Evolutionary conservation across 2,888 invertebrate genomes (phyloP), one percentile per base, ranked within the genome.

Genomic region (Drosophila melanosoma): DNA sequence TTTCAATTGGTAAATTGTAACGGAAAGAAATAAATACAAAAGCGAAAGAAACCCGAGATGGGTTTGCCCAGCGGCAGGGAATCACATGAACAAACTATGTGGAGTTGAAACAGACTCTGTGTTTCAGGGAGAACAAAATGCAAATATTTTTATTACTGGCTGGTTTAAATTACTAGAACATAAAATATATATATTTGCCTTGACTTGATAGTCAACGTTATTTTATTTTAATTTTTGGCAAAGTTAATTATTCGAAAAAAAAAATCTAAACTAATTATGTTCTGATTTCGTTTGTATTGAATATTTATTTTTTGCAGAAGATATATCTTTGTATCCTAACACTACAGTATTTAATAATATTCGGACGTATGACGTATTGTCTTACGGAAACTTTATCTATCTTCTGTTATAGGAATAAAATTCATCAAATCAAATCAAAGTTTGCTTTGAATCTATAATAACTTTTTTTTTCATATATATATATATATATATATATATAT

Each of bases 1-100:
- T 84, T 83, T 80, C 82, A 80, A 82, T 84, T 78, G 82, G 63
- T 72, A 79, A 76, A 74, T 70, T 79, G 67, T 66, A 67, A 54
- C 49, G 59, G 58, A 69, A 67, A 60, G 65, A 71, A 82, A 76
- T 66, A 63, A 49, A 70, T 70, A 58, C 42, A 62, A 71, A 69
- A 64, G 51, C 33, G 45, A 33, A 60, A 53, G 60, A 17, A 56
- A 65, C 51, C 38, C 33, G 49, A 36, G 64, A 54, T 32, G 42
- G 42, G 45, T 69, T 69, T n/a, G n/a, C 58, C 68, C 66, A 62
- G 29, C n/a, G 59, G 52, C 68, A 63, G 59, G 32, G 45, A 60
- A 60, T 69, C 36, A 42, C 26, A 56, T 8, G 60, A 45, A 45
- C 40, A 29, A 54, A 54, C 53, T 36, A 35, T 20, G 7, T n/a